These are phyloP conservation scores for Eilema caniola DNA, from an alignment of 2,888 invertebrate species.

Conservation along the genomic window DNA sequence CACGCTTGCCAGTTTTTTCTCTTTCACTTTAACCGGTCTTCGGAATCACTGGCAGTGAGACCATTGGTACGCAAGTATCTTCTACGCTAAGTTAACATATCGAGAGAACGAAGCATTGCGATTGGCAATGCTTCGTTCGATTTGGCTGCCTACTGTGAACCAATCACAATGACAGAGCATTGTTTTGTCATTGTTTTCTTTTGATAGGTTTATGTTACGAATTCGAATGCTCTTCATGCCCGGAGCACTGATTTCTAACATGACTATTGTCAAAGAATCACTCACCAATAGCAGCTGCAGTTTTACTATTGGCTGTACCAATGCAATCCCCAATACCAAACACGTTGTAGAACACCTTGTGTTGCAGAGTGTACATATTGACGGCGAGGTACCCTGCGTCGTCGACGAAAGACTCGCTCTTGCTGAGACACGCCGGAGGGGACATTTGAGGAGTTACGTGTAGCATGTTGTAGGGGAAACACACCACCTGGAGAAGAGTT, in stretches of 20 bases:
- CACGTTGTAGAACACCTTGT: constrained; percentile 92
- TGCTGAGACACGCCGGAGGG: constrained; percentile 88
- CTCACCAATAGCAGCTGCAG: constrained; percentile 97
- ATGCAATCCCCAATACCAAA: constrained; percentile 98
- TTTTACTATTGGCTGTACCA: constrained; percentile 96
- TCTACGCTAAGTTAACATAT: neutral
- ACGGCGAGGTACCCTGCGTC: constrained; percentile 92
- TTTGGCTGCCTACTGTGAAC: too few species aligned
- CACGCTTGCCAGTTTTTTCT: too few species aligned
- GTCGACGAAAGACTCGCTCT: constrained; percentile 89
- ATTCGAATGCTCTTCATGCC: too few species aligned
- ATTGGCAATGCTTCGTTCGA: too few species aligned
- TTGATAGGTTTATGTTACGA: too few species aligned
- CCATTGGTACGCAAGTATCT: too few species aligned
- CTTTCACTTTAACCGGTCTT: too few species aligned
- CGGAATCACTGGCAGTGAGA: too few species aligned
- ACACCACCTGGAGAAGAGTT: constrained; percentile 56
- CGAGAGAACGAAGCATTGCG: too few species aligned
- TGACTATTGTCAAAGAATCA: constrained; percentile 14
- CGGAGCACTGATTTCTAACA: too few species aligned
- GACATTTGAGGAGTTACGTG: constrained; percentile 97
- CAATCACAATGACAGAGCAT: too few species aligned
- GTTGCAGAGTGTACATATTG: constrained; percentile 92
- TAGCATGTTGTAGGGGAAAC: constrained; percentile 91
- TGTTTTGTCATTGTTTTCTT: too few species aligned